Base-by-base conservation (phyloP, 2,888 invertebrate species). In the Aleiodes alternator region DNA sequence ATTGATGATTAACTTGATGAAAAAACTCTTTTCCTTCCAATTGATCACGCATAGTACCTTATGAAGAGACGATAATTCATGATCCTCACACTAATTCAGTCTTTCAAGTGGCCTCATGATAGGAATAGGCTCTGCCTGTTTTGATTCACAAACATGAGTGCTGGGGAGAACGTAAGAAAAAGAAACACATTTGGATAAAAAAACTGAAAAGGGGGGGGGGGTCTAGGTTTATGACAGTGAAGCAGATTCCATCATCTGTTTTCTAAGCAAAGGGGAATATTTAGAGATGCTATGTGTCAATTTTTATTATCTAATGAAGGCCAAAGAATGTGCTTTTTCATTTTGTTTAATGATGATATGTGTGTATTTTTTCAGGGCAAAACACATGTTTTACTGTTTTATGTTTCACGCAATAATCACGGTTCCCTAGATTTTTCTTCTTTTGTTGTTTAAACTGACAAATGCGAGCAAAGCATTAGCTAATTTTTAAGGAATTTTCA, bases 391-490 rank as follows among this genome's bases (percentile, higher is more conserved):
- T 64, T 53, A 34, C 61, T 73, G 7, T 48, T 64, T 53, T 50
- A 0, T 50, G 29, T 43, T 34, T 6, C 9, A 61, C 34, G 4
- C 34, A 64, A 55, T 56, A 6, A 48, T 14, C 56, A 34, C 4
- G 12, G 55, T 48, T 43, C 14, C 16, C 34, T 23, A 9, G n/a
- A 31, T 59, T 56, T 68, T 69, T 72, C 11, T 50, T 31, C 31
- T 61, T 51, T 61, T 51, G 51, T 76, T 29, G 69, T 69, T 69
- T 11, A 79, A 48, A 72, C 77, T 73, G 75, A 78, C 71, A 78
- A 80, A 77, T 59, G 76, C 80, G 78, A 79, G 80, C 80, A 79
- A 81, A 81, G 81, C 81, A 72, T 80, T 75, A 79, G 77, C 79
- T 81, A 80, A 74, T 73, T 34, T 76, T 76, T 78, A 43, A 43